Evolutionary conservation across 2,797 vertebrate genomes (phyloP), one percentile per base, ranked within the genome.

Genomic region (Sandelia bainsii): DNA sequence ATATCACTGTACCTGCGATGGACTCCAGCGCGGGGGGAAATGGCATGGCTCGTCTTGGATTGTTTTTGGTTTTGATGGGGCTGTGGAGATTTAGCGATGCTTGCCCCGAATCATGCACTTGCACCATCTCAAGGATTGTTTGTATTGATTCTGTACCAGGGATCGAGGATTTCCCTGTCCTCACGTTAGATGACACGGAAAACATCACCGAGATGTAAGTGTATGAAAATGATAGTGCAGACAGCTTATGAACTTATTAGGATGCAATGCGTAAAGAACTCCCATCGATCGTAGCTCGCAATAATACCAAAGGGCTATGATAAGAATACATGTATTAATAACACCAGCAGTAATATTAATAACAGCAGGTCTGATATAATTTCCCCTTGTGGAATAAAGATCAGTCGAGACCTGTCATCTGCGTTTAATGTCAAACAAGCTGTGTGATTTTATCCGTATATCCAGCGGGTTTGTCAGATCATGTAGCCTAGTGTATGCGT

Each of bases 121-220:
- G 98, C 95, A 96, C 89, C 87, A 91, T 94, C 81, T 94, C 95
- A 80, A 91, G 95, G 90, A 96, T 99, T 94, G 94, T 93, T 90
- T 98, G 98, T 93, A 93, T 90, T 66, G 95, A 96, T 69, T 82
- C 93, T 40, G 87, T 90, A 25, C 93, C 95, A 0, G 96, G 95
- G 84, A 95, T 99, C 85, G 84, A 94, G 92, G 96, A 97, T 87
- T 98, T 99, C 91, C 97, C 97, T 9, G 89, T 95, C 66, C 92
- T 98, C 90, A 90, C 93, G 83, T 87, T 94, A 74, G 94, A 95
- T 78, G 96, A 97, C 89, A 95, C 96, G 81, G 96, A 97, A 93
- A 98, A 97, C 90, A 96, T 99, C 94, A 98, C 96, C 61, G 96
- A 98, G 80, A 98, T 98, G 98, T 98, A 94, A 96, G 98, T 97